phyloP scores from a whole-genome alignment of 2,797 vertebrate genomes.

The Microchirus variegatus region DNA sequence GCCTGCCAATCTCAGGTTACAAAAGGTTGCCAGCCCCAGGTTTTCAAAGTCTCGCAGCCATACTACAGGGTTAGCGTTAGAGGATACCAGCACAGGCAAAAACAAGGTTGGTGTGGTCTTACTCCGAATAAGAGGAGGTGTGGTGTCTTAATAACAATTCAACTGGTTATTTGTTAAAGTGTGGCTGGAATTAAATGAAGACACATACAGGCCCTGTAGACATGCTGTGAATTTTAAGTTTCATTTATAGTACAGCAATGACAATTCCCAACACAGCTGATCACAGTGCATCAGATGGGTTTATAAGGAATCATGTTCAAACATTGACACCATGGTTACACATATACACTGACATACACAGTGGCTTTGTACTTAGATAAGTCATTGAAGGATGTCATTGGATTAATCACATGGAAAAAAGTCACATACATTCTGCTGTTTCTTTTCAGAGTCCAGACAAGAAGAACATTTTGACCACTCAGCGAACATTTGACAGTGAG shows the following conservation, averaged over 20 bases:
- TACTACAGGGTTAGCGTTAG: too few relatives aligned
- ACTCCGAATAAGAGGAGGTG: background rate
- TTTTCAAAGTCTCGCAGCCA: slow-evolving; percentile 14
- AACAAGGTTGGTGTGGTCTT: slow-evolving; percentile 81
- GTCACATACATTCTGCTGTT: background rate
- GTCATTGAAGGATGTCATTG: slow-evolving; percentile 35
- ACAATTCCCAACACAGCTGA: slow-evolving; percentile 17
- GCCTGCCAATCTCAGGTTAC: slow-evolving; percentile 29
- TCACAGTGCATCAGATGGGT: slow-evolving; percentile 42
- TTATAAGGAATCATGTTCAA: slow-evolving; percentile 59
- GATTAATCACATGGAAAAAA: slow-evolving; percentile 11
- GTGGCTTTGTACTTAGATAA: slow-evolving; percentile 45
- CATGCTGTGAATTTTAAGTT: too few relatives aligned
- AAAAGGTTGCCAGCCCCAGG: slow-evolving; percentile 24
- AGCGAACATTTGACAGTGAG: slow-evolving; percentile 93
- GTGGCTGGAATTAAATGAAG: too few relatives aligned
- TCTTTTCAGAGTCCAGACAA: slow-evolving; percentile 73
- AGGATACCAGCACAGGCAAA: slow-evolving; percentile 76
- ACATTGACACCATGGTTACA: slow-evolving; percentile 35
- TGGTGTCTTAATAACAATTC: background rate
- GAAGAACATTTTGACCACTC: slow-evolving; percentile 86
- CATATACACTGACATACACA: slow-evolving; percentile 28
- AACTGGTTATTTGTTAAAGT: slow-evolving; percentile 4
- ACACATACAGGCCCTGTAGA: too few relatives aligned
- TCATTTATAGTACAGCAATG: too few relatives aligned